phyloP scores from a whole-genome alignment of 2,888 invertebrate genomes.

The Tholera decimalis region DNA sequence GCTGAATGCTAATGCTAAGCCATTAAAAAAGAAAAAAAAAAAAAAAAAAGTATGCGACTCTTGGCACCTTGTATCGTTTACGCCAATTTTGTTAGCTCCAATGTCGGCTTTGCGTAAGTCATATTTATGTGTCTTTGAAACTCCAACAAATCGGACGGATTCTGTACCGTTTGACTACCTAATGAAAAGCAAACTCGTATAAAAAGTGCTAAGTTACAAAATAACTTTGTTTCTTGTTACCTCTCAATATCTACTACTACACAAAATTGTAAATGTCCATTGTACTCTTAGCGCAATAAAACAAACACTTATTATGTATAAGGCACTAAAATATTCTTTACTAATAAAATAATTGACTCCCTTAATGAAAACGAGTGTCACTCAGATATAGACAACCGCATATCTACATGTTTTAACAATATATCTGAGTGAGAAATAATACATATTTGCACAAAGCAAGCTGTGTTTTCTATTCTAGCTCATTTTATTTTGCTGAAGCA shows the following conservation, averaged over 20 bases:
- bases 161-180: constrained; percentile 46
- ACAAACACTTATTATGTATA: constrained; percentile 53
- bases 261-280: constrained; percentile 69
- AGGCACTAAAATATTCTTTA: constrained; percentile 51
- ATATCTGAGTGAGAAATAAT: background rate
- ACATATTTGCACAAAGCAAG: background rate
- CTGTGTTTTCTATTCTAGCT: background rate
- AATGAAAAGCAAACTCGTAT: constrained; percentile 42
- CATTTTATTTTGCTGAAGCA: background rate
- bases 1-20: too few species aligned
- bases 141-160: constrained; percentile 61
- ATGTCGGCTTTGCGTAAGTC: background rate
- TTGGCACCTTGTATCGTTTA: background rate
- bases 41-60: too few species aligned
- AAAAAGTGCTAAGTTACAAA: constrained; percentile 52
- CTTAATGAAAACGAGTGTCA: constrained; percentile 19
- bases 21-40: too few species aligned
- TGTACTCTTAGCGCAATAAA: constrained; percentile 77
- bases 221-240: constrained; percentile 52
- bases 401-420: too few species aligned
- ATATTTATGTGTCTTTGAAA: background rate
- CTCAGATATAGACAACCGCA: too few species aligned
- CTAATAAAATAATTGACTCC: constrained; percentile 41
- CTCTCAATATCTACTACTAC: constrained; percentile 36
- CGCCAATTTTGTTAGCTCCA: background rate